phyloP scores from a whole-genome alignment of 2,888 invertebrate genomes.

The Rhingia campestris region DNA sequence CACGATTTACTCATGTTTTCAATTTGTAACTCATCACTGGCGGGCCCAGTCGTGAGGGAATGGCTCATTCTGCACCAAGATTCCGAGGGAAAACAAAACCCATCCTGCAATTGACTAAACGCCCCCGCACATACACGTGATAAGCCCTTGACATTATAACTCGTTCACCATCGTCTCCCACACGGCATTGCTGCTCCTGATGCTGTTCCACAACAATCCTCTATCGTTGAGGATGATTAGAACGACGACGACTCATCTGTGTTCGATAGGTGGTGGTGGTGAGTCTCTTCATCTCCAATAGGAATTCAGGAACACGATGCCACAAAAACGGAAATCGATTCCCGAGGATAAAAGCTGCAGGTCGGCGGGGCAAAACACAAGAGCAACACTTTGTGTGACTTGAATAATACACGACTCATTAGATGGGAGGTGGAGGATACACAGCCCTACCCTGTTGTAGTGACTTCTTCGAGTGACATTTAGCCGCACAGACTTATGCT shows the following conservation, averaged over 20 bases:
- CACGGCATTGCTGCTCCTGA: background rate
- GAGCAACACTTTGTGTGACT: conserved; percentile 54
- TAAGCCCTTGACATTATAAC: conserved; percentile 57
- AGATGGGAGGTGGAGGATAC: conserved; percentile 32
- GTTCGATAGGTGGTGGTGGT: background rate
- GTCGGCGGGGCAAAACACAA: background rate
- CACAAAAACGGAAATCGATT: conserved; percentile 70
- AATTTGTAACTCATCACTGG: conserved; percentile 71
- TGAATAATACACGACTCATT: conserved; percentile 73
- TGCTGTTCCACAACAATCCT: background rate
- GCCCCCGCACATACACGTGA: conserved; percentile 37
- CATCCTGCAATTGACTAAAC: conserved; percentile 45
- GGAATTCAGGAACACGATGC: conserved; percentile 35
- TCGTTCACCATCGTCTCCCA: background rate
- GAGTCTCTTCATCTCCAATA: conserved; percentile 24
- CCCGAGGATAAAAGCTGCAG: conserved; percentile 25
- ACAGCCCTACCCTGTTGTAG: background rate
- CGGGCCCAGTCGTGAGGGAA: conserved; percentile 51
- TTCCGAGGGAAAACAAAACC: conserved; percentile 44
- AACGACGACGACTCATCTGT: conserved; percentile 28
- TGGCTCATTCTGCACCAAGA: conserved; percentile 11
- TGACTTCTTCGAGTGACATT: conserved; percentile 56
- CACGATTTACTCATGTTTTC: conserved; percentile 71
- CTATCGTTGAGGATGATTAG: conserved; percentile 20
- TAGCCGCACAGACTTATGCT: conserved; percentile 59